Percentiles rank a stretch among this genome's conserved stretches.
Conservation (phyloP, 2,888 invertebrate species). For the Acheta domesticus region DNA sequence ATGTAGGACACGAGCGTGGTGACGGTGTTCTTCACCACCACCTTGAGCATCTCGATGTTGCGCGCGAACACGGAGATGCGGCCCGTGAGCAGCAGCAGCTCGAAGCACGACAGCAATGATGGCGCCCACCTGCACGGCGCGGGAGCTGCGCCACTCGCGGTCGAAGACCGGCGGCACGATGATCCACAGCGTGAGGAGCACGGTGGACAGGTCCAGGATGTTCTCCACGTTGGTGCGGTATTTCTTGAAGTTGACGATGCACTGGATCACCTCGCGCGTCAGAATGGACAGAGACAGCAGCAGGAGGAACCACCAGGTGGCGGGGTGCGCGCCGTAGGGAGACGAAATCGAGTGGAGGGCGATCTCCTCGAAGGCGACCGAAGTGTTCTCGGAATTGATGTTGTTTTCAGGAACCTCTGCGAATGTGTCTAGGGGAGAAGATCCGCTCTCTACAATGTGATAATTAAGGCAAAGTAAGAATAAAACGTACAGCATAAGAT, state of each 20-base stretch:
- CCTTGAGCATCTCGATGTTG: slow-evolving; percentile 77
- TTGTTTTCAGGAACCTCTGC: background rate
- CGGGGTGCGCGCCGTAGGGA: background rate
- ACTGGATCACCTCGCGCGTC: background rate
- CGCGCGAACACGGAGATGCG: slow-evolving; percentile 76
- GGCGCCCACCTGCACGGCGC: slow-evolving; percentile 62
- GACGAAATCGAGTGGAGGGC: too few species aligned
- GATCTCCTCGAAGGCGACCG: background rate
- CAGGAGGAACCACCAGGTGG: background rate
- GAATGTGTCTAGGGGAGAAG: background rate
- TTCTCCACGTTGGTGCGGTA: slow-evolving; percentile 20
- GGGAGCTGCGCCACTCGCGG: background rate
- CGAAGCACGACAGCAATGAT: slow-evolving; percentile 72
- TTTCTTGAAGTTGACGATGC: background rate
- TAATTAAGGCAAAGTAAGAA: slow-evolving; percentile 65
- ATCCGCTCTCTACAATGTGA: slow-evolving; percentile 54
- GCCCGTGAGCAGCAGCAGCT: slow-evolving; percentile 72
- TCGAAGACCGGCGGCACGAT: background rate
- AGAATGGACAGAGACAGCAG: background rate
- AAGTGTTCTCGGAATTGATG: slow-evolving; percentile 56
- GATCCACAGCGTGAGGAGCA: background rate
- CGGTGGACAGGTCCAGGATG: slow-evolving; percentile 21
- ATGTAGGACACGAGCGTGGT: slow-evolving; percentile 76
- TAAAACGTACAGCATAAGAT: slow-evolving; percentile 66
- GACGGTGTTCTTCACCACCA: slow-evolving; percentile 74